phyloP scores from a whole-genome alignment of 2,797 vertebrate genomes.

The Siniperca undulata region DNA sequence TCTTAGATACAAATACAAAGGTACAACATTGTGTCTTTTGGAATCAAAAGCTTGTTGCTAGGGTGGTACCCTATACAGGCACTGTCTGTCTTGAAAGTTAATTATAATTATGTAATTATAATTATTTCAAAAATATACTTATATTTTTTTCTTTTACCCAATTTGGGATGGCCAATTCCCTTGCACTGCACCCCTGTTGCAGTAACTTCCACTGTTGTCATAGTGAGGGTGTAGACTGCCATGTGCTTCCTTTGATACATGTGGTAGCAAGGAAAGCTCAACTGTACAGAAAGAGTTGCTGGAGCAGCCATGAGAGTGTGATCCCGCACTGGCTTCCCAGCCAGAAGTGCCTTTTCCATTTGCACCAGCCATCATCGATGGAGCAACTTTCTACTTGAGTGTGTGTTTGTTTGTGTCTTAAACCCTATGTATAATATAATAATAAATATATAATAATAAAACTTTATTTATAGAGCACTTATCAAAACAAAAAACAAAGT shows the following conservation, averaged over 20 bases:
- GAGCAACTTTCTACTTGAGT: constrained; percentile 8
- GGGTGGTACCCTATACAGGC: no score
- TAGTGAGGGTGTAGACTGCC: background rate
- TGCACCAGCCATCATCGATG: constrained; percentile 9
- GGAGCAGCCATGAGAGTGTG: background rate
- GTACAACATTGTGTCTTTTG: background rate
- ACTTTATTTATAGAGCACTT: no score
- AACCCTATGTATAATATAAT: background rate
- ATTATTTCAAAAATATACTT: background rate
- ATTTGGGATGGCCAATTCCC: background rate
- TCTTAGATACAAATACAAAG: background rate
- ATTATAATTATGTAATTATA: background rate
- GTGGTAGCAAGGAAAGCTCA: background rate
- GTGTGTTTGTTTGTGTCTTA: constrained; percentile 8
- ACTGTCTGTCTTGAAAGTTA: background rate
- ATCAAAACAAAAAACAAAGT: no score
- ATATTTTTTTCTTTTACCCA: background rate
- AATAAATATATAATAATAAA: no score
- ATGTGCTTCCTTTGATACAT: background rate
- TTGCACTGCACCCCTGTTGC: background rate
- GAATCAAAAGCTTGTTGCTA: background rate
- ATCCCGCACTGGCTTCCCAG: constrained; percentile 7
- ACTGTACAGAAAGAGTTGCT: background rate
- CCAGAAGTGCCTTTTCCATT: background rate
- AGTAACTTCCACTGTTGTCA: background rate